Evolutionary conservation across 2,113 vertebrate genomes (phyloP), one percentile per base, ranked within the genome.

Genomic region (Tylochromis polylepis): DNA sequence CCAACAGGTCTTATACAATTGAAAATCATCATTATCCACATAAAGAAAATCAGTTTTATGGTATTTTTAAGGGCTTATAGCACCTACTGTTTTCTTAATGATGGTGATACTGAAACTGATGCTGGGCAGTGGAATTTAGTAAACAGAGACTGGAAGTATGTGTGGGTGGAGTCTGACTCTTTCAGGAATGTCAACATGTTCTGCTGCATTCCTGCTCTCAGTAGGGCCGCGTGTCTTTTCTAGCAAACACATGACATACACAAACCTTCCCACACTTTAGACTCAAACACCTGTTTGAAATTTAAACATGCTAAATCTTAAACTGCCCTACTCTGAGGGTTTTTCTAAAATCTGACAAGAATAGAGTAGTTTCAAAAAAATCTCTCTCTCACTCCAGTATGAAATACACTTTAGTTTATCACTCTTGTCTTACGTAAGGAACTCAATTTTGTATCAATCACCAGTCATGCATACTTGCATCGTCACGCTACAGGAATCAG

Each of bases 181-280:
- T 85, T 7, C 57, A 91, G 94, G 94, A 95, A 94, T 94, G 90
- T 92, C 86, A 36, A 20, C 57, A 0, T 86, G 93, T 91, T 92
- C 77, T 87, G 88, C 87, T 2, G 85, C 93, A 95, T 95, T 95
- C 93, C 93, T 93, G 70, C 70, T 2, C 38, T 79, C 81, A 38
- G 89, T 20, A 59, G 82, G 90, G 83, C 60, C 51, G 83, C 3
- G n/a, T 34, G 51, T 51, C 80, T 27, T 56, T 55, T 81, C n/a
- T 29, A 70, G 65, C 62, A 87, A 51, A 89, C 83, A 89, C 27
- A 3, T 16, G 9, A 46, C 41, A 56, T 11, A 8, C 22, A 12
- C 59, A 70, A 8, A 65, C 18, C 22, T 53, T 3, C 77, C 22
- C 67, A 86, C 55, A 1, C 14, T 2, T 58, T 65, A 56, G 16